phyloP scores from a whole-genome alignment of 2,888 invertebrate species.

The Bedellia somnulentella region DNA sequence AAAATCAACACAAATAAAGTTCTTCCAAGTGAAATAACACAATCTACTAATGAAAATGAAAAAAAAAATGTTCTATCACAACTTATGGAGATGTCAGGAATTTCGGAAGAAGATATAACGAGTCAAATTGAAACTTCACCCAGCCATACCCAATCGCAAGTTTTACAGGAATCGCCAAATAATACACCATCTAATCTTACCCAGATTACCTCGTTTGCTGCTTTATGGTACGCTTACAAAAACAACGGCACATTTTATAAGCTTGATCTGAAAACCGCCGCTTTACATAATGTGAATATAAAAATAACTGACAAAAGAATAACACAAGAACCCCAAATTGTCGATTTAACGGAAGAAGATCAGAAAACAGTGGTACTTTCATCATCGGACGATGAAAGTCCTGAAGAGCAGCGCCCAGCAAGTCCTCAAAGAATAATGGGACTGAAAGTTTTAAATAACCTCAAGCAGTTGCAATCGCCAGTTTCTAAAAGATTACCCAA shows the following conservation, averaged over 20 bases:
- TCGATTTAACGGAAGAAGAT: slow-evolving; percentile 34
- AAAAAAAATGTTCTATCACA: slow-evolving; percentile 36
- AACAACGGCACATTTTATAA: slow-evolving; percentile 30
- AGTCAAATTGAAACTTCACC: slow-evolving; percentile 8
- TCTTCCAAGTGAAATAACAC: background rate
- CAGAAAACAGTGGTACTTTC: no score
- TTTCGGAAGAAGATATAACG: slow-evolving; percentile 29
- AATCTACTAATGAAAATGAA: background rate
- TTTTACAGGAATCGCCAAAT: slow-evolving; percentile 8
- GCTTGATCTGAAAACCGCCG: slow-evolving; percentile 26
- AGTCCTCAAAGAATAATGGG: no score
- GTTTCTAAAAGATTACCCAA: slow-evolving; percentile 8
- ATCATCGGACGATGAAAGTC: no score
- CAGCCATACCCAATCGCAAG: no score
- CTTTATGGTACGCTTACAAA: slow-evolving; percentile 29
- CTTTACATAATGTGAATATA: no score
- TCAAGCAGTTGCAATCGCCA: no score
- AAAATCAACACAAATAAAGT: background rate
- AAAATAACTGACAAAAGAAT: background rate
- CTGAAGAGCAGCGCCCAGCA: no score
- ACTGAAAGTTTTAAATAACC: no score
- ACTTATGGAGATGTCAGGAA: slow-evolving; percentile 53
- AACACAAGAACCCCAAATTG: slow-evolving; percentile 12
- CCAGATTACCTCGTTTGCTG: slow-evolving; percentile 24
- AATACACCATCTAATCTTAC: slow-evolving; percentile 15